Percentiles rank a stretch among this genome's conserved stretches.
These are phyloP conservation scores for Microctenopoma steveboyesi DNA, from an alignment of 2,797 vertebrate species.

Conservation along the genomic window DNA sequence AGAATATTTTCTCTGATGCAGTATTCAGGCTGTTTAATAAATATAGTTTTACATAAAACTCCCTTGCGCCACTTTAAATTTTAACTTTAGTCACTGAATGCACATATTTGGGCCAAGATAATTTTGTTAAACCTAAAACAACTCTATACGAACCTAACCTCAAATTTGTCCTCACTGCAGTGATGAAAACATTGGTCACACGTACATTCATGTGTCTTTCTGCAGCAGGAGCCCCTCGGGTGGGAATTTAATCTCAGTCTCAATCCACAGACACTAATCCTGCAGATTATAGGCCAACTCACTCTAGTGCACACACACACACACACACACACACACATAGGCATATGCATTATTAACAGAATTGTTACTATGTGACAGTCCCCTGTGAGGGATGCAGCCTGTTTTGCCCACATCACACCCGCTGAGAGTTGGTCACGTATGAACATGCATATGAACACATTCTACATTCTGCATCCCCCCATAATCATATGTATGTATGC, in stretches of 20 bases:
- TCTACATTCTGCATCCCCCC: conserved; percentile 3
- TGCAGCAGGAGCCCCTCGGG: conserved; percentile 37
- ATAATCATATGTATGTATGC: neutral
- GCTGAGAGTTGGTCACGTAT: conserved; percentile 28
- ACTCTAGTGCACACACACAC: conserved; percentile 13
- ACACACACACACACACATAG: conserved; percentile 9
- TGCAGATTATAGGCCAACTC: conserved; percentile 58
- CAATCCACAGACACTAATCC: conserved; percentile 71
- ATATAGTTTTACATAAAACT: neutral
- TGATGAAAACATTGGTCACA: conserved; percentile 23
- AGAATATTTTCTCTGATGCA: conserved; percentile 1
- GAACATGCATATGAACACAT: conserved; percentile 2
- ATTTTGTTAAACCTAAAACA: neutral
- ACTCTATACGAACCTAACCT: neutral
- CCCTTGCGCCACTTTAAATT: too few relatives aligned
- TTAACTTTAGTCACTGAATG: neutral
- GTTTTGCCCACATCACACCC: conserved; percentile 34
- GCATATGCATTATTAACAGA: conserved; percentile 32
- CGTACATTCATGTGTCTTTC: conserved; percentile 29
- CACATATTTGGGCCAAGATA: neutral
- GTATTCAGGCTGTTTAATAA: neutral
- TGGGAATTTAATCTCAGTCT: conserved; percentile 67
- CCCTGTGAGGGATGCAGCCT: conserved; percentile 30
- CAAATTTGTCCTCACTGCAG: neutral
- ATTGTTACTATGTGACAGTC: conserved; percentile 56